Evolutionary conservation across 2,797 vertebrate genomes (phyloP), one percentile per base, ranked within the genome.

Genomic region (Acrossocheilus fasciatus): DNA sequence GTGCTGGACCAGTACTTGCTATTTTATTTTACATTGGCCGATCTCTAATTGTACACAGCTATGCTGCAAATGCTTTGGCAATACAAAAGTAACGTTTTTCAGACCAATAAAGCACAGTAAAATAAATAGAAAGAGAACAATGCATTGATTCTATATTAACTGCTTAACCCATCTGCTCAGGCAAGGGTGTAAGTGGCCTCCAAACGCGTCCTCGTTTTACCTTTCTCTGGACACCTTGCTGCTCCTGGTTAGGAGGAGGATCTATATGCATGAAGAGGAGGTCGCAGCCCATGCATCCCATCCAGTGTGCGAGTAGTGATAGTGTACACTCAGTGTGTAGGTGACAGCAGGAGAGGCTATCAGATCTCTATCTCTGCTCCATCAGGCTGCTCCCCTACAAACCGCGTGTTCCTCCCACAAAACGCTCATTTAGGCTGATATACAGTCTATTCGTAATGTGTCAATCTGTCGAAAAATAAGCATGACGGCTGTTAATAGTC

Each of bases 281-380:
- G 68, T 62, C 76, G 73, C 39, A 81, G 52, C 20, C 23, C n/a
- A 39, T 11, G 54, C 77, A 74, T 52, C 78, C 74, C 77, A 23
- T 86, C 54, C 84, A 50, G 9, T 5, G 66, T 62, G 39, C 23
- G 26, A 20, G 50, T 69, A 50, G 52, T 72, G 18, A 50, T 50
- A 36, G 69, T 62, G 18, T 17, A 69, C 14, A 47, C 52, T 64
- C 73, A 54, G n/a, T 34, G 72, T 50, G 64, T 17, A 62, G 69
- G 18, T 62, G 39, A 43, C 76, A 72, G 41, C 77, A 74, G 43
- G 43, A 64, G 69, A 17, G 69, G 77, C 84, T 50, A 47, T 72
- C 77, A 73, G 84, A 81, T 74, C 68, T 81, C 54, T 81, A 43
- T 81, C 69, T 86, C 69, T 36, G n/a, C 69, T 50, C 57, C 57